Conservation (phyloP, 1,140 invertebrate genomes). For the Bilobella aurantiaca region DNA sequence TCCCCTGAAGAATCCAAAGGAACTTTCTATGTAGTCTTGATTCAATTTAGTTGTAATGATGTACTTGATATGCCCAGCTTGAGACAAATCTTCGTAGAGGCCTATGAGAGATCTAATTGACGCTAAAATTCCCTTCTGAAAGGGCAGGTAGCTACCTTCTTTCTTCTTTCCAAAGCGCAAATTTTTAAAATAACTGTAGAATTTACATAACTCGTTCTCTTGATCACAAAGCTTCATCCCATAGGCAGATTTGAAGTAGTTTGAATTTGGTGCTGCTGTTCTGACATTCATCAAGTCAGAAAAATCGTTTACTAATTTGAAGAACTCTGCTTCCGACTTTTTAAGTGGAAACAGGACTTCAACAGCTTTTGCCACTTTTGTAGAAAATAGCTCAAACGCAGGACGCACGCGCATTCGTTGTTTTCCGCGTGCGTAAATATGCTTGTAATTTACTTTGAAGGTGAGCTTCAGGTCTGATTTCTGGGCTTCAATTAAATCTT, state of each 20-base stretch:
- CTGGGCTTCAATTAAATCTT: not conserved
- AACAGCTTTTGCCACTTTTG: not conserved
- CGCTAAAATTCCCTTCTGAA: slow-evolving; percentile 1
- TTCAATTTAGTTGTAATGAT: not conserved
- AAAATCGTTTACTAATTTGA: not conserved
- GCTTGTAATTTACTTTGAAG: not conserved
- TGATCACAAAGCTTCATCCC: not conserved
- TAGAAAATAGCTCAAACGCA: slow-evolving; percentile 2
- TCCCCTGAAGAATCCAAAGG: not conserved
- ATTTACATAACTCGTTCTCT: not conserved
- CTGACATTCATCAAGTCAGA: not conserved
- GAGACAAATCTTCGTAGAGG: not conserved
- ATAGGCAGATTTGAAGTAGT: not conserved
- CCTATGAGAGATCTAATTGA: not conserved
- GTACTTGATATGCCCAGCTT: not conserved
- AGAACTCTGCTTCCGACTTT: not conserved
- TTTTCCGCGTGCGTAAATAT: slow-evolving; percentile 3
- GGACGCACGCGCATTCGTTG: not conserved
- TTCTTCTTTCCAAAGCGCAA: not conserved
- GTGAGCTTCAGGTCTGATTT: slow-evolving; percentile 8
- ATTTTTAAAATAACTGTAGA: slow-evolving; percentile 4
- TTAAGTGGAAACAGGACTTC: not conserved
- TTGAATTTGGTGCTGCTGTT: not conserved
- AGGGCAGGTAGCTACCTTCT: not conserved
- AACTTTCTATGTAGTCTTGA: slow-evolving; percentile 9